A percentile compares a stretch with the other conserved stretches of the same genome.
Conservation (phyloP, 2,797 vertebrate genomes). For the Amblyopsis hoosieri region DNA sequence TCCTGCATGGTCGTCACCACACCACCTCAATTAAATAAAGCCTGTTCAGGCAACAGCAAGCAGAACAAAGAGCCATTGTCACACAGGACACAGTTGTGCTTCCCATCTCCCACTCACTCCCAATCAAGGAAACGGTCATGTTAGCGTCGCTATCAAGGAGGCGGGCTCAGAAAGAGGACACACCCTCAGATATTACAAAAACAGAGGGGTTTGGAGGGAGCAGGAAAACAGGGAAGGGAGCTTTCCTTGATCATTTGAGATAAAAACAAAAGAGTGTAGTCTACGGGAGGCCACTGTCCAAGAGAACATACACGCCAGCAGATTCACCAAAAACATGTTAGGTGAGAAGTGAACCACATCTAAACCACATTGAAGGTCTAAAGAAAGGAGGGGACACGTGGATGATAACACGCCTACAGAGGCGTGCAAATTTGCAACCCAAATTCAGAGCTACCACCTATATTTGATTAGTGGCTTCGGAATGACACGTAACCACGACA, state of each 20-base stretch:
- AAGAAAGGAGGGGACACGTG: constrained; percentile 3
- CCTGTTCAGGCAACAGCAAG: constrained; percentile 64
- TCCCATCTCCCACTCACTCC: constrained; percentile 59
- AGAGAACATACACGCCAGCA: constrained; percentile 8
- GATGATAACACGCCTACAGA: constrained; percentile 6
- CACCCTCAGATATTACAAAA: constrained; percentile 43
- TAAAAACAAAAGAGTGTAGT: constrained; percentile 39
- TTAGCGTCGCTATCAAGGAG: constrained; percentile 66
- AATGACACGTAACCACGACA: constrained; percentile 84
- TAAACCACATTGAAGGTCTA: not conserved
- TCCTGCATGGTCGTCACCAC: constrained; percentile 45
- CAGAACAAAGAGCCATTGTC: constrained; percentile 76
- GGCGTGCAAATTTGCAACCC: constrained; percentile 71
- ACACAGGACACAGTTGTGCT: constrained; percentile 60
- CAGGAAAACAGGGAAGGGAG: constrained; percentile 12
- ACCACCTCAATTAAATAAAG: constrained; percentile 75
- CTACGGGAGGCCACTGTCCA: constrained; percentile 1
- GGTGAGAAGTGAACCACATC: constrained; percentile 1
- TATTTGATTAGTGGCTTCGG: constrained; percentile 81
- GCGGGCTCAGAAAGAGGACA: constrained; percentile 57
- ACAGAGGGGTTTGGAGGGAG: constrained; percentile 36
- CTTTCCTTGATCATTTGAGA: constrained; percentile 35
- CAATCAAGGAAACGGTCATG: constrained; percentile 69
- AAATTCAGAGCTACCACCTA: constrained; percentile 64
- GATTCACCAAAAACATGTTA: not conserved